Conservation (phyloP, 1,140 invertebrate species). For the Pomacea maculata region DNA sequence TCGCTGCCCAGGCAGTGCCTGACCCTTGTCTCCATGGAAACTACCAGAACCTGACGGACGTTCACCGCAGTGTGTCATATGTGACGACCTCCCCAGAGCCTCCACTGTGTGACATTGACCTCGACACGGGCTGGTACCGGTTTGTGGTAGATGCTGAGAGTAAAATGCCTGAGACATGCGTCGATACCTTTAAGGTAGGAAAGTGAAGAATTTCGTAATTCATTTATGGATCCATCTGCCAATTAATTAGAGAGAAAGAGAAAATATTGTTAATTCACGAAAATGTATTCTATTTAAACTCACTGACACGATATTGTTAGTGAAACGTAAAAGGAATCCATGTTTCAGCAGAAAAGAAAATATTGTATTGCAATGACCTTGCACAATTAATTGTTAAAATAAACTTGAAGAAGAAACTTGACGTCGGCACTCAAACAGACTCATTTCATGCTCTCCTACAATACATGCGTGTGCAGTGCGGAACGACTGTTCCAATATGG, state of each 20-base stretch:
- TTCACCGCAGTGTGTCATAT: too few species aligned
- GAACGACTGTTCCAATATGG: conserved; percentile 20
- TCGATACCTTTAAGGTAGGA: background rate
- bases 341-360: too few species aligned
- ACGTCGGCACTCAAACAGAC: conserved; percentile 4
- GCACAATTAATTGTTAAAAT: background rate
- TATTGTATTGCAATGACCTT: too few species aligned
- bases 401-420: too few species aligned
- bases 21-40: too few species aligned
- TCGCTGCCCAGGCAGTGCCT: too few species aligned
- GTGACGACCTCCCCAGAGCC: too few species aligned
- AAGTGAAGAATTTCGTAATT: background rate
- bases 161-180: background rate
- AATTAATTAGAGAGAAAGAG: background rate
- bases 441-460: background rate
- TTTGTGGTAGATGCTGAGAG: too few species aligned
- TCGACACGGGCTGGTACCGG: too few species aligned
- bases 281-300: background rate
- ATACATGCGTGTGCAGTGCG: too few species aligned
- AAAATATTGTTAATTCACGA: background rate
- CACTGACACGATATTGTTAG: background rate
- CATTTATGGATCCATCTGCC: background rate
- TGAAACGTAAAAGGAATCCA: background rate
- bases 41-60: too few species aligned
- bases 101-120: too few species aligned